phyloP scores from a whole-genome alignment of 2,888 invertebrate species.

The Aplocera efformata region DNA sequence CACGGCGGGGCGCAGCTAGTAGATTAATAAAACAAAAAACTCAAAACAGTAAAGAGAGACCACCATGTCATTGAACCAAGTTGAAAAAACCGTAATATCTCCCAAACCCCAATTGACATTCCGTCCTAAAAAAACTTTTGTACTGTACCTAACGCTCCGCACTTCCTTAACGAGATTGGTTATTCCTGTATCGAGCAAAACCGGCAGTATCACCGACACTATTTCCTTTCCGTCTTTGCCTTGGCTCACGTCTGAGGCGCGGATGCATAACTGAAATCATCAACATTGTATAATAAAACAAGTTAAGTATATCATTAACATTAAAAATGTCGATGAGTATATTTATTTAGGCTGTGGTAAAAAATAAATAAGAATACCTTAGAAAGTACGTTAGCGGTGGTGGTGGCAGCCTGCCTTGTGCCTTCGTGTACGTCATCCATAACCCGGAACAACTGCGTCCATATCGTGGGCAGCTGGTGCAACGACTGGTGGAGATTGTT shows the following conservation, averaged over 20 bases:
- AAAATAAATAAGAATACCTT: conserved; percentile 82
- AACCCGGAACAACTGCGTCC: conserved; percentile 92
- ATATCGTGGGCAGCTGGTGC: conserved; percentile 81
- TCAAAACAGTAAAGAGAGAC: too few species aligned
- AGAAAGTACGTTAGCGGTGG: conserved; percentile 85
- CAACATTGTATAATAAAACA: not conserved
- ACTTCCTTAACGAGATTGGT: conserved; percentile 89
- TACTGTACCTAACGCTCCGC: conserved; percentile 87
- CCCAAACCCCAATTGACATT: too few species aligned
- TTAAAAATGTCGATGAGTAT: too few species aligned
- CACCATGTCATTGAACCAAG: too few species aligned
- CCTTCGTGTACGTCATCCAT: conserved; percentile 97
- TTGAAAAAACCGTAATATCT: too few species aligned
- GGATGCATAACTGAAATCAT: conserved; percentile 82
- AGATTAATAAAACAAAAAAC: too few species aligned
- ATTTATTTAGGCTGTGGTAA: too few species aligned
- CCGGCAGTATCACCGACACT: conserved; percentile 87
- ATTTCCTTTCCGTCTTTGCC: conserved; percentile 88
- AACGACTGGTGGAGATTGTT: conserved; percentile 59
- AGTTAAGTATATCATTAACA: too few species aligned
- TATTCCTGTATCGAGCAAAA: conserved; percentile 89
- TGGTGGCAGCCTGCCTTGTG: conserved; percentile 87
- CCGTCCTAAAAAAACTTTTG: too few species aligned
- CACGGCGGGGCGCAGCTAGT: too few species aligned
- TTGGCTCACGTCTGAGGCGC: conserved; percentile 84